A percentile compares a stretch with the other conserved stretches of the same genome.
Conservation (phyloP, 2,888 invertebrate genomes). For the Meganola albula region DNA sequence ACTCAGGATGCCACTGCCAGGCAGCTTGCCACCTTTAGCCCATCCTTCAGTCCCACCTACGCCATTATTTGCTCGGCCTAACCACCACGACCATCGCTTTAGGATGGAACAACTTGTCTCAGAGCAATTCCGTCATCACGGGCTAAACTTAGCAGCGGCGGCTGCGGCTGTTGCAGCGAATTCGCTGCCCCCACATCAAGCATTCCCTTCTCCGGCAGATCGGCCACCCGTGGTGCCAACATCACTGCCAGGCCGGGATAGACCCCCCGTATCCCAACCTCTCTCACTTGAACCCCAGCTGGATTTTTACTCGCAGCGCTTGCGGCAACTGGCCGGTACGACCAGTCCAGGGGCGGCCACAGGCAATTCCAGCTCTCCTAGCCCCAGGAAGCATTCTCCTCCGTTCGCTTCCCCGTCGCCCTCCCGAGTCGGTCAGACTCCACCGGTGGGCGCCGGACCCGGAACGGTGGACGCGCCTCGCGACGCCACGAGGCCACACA, state of each 20-base stretch:
- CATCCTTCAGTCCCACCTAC: constrained; percentile 84
- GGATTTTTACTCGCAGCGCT: constrained; percentile 99
- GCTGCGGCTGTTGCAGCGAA: constrained; percentile 83
- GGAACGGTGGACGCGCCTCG: constrained; percentile 79
- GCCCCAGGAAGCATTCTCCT: constrained; percentile 88
- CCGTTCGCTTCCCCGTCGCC: constrained; percentile 89
- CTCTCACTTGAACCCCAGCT: constrained; percentile 91
- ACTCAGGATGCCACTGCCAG: constrained; percentile 85
- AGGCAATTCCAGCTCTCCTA: constrained; percentile 88
- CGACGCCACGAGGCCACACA: constrained; percentile 79
- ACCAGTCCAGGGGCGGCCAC: constrained; percentile 95
- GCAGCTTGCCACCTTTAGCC: constrained; percentile 78
- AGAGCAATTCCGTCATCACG: constrained; percentile 89
- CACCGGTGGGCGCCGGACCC: constrained; percentile 81
- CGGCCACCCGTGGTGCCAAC: constrained; percentile 75
- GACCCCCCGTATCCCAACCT: constrained; percentile 79
- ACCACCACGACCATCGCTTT: constrained; percentile 86
- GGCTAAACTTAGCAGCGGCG: constrained; percentile 86
- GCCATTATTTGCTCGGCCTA: constrained; percentile 86
- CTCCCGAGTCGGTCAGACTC: constrained; percentile 83
- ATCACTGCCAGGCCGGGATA: constrained; percentile 69
- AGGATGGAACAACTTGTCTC: constrained; percentile 90
- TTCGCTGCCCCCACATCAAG: constrained; percentile 79
- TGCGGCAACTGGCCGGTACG: constrained; percentile 98
- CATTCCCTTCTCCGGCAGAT: constrained; percentile 80